Evolutionary conservation across 2,888 invertebrate species (phyloP).

Genomic region (Ceriagrion tenellum): DNA sequence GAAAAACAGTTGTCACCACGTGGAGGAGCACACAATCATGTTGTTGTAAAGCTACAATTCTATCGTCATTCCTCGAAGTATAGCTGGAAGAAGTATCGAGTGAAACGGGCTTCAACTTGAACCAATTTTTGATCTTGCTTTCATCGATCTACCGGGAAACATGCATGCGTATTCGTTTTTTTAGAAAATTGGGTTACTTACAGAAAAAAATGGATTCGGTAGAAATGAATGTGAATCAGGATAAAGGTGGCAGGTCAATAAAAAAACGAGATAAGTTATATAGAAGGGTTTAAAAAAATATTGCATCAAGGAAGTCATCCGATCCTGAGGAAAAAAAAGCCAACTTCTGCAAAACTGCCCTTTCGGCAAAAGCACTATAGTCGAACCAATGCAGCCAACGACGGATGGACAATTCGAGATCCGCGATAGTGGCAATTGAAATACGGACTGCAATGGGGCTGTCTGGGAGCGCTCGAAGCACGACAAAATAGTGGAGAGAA

Average conservation of each 20-base stretch:
- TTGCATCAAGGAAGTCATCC: neutral
- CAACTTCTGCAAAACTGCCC: neutral
- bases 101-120: too few relatives aligned
- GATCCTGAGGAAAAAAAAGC: neutral
- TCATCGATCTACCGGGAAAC: too few relatives aligned
- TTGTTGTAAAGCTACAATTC: too few relatives aligned
- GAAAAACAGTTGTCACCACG: too few relatives aligned
- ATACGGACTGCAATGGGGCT: neutral
- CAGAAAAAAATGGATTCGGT: too few relatives aligned
- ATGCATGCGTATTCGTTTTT: too few relatives aligned
- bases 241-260: neutral
- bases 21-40: too few relatives aligned
- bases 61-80: too few relatives aligned
- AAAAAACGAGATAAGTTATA: neutral
- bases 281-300: neutral
- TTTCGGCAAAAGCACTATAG: neutral
- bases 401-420: neutral
- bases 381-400: neutral
- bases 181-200: too few relatives aligned
- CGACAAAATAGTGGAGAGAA: neutral
- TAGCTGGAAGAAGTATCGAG: too few relatives aligned
- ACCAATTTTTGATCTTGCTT: too few relatives aligned
- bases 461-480: neutral
- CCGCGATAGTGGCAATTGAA: neutral
- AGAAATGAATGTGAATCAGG: neutral